These are phyloP conservation scores for Eristalinus sepulchralis DNA, from an alignment of 2,888 invertebrate genomes.

Conservation along the genomic window DNA sequence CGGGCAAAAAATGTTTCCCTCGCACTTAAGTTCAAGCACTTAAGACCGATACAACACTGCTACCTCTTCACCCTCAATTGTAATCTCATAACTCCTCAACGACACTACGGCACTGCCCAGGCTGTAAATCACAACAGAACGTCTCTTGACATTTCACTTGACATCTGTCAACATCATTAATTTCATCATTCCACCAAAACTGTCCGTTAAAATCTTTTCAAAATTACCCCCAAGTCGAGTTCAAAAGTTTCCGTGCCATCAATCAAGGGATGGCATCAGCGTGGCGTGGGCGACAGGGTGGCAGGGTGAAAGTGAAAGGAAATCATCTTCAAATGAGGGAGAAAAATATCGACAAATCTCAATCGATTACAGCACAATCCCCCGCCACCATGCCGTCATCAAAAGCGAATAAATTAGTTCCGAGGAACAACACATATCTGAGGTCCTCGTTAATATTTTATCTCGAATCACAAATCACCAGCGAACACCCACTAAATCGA, in stretches of 20 bases:
- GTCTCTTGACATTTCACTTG: neutral
- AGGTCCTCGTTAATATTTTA: neutral
- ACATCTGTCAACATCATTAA: neutral
- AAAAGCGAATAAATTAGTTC: neutral
- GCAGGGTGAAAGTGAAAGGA: neutral
- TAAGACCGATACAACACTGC: neutral
- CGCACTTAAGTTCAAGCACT: neutral
- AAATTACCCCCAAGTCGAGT: neutral
- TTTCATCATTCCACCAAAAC: neutral
- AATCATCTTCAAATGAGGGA: neutral
- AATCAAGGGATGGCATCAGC: neutral
- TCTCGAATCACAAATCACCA: conserved; percentile 15
- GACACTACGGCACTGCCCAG: neutral
- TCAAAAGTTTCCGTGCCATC: neutral
- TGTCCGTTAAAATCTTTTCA: neutral
- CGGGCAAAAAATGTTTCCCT: neutral
- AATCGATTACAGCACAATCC: neutral
- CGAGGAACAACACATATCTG: neutral
- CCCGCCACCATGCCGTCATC: neutral
- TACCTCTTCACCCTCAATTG: neutral
- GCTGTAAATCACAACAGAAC: neutral
- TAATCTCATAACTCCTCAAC: neutral
- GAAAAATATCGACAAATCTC: neutral
- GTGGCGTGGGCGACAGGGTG: neutral
- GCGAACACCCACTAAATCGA: neutral